Evolutionary conservation across 2,888 invertebrate species (phyloP), one percentile per base, ranked within the genome.

Genomic region (Adineta ricciae): DNA sequence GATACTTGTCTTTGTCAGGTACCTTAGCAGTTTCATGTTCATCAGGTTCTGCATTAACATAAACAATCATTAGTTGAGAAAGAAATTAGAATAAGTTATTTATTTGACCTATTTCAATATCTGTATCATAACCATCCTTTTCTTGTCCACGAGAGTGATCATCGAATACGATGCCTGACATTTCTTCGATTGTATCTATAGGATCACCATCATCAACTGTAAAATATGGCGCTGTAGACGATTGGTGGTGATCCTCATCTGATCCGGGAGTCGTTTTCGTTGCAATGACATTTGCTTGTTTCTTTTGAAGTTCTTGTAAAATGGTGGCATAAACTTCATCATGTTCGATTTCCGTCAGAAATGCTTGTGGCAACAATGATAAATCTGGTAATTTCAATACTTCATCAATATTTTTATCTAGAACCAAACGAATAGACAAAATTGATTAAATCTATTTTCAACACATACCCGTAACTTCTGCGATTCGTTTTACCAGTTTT

Each of bases 361-460:
- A 78, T 32, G 78, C 24, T 78, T 41, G 8, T 21, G 78, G 78
- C n/a, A 78, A 11, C 24, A n/a, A n/a, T 8, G 78, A 38, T 2
- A 41, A 24, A n/a, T 38, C 38, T 8, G 78, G n/a, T 41, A 78
- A 41, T 2, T 78, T 38, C 41, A 78, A 78, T 41, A 78, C 78
- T 78, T 38, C 41, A 78, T 78, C 78, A 41, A 78, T 78, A 78
- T 78, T 78, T 41, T 36, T 41, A 14, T 78, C 78, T 78, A n/a
- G 24, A 38, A 14, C 1, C 36, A 38, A 73, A 3, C 21, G 24
- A 73, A 38, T 21, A 1, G 24, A 41, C 1, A 24, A 72, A 2
- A 27, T 14, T 5, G 8, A 9, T n/a, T 56, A 56, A 21, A 8
- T n/a, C n/a, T 21, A 9, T 21, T n/a, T 7, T 56, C n/a, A 64